phyloP scores from a whole-genome alignment of 2,797 vertebrate genomes.

The Phylloscopus collybita region DNA sequence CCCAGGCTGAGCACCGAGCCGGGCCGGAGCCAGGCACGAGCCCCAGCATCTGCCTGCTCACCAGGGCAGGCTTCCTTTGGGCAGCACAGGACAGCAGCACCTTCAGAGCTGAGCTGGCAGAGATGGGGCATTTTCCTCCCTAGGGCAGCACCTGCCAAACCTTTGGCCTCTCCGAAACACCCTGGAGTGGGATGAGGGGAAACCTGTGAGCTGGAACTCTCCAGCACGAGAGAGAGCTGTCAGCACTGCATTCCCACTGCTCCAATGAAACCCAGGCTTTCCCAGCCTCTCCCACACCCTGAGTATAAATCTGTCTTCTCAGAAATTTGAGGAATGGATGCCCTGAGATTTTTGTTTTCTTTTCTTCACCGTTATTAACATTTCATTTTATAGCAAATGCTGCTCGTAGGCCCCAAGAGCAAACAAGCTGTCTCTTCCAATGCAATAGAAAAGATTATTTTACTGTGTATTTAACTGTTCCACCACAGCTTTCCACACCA shows the following conservation, averaged over 20 bases:
- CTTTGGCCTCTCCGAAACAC: neutral
- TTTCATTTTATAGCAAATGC: neutral
- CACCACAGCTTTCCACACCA: neutral
- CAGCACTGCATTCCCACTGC: neutral
- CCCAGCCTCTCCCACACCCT: neutral
- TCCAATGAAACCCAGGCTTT: neutral
- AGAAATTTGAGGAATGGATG: neutral
- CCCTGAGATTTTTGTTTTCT: neutral
- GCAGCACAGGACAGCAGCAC: neutral
- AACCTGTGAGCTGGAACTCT: neutral
- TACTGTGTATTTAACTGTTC: neutral
- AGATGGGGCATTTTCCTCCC: neutral
- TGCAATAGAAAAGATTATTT: neutral
- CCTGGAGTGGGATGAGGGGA: neutral
- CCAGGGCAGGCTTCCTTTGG: neutral
- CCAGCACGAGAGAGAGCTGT: neutral
- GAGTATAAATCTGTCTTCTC: neutral
- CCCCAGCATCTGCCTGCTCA: neutral
- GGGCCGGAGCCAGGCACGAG: too few species aligned
- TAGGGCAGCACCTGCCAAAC: neutral
- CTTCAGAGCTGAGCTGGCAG: neutral
- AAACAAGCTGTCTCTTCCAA: neutral
- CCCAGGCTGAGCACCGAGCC: too few species aligned
- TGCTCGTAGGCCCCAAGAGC: neutral
- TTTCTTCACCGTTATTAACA: neutral